These are phyloP conservation scores for Rhaphigaster nebulosa DNA, from an alignment of 2,888 invertebrate species.

Conservation along the genomic window DNA sequence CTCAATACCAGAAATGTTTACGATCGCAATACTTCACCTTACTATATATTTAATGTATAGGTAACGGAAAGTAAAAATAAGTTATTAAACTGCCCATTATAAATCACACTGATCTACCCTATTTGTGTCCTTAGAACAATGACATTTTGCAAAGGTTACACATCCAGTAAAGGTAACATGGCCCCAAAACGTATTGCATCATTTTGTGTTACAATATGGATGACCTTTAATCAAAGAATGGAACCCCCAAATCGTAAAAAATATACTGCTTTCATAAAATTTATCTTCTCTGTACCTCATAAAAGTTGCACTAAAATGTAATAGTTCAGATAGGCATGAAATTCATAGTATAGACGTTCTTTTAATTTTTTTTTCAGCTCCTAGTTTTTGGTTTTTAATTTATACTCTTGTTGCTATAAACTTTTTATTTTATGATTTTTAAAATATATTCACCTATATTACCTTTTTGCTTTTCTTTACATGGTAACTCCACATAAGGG, in stretches of 20 bases:
- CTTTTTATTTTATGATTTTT: too few relatives aligned
- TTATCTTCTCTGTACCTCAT: not conserved
- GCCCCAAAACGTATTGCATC: not conserved
- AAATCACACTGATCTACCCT: not conserved
- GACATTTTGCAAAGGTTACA: conserved; percentile 3
- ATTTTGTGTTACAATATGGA: not conserved
- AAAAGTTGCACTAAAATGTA: not conserved
- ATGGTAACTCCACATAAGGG: too few relatives aligned
- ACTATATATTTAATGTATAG: too few relatives aligned
- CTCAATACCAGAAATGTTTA: too few relatives aligned
- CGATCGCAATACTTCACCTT: too few relatives aligned
- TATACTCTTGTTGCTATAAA: too few relatives aligned
- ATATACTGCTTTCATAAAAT: not conserved
- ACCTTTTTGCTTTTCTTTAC: too few relatives aligned
- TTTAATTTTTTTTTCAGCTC: too few relatives aligned
- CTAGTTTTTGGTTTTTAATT: too few relatives aligned
- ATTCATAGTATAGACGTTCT: not conserved
- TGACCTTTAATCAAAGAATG: not conserved
- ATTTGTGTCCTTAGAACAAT: not conserved
- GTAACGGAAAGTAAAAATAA: too few relatives aligned
- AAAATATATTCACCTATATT: too few relatives aligned
- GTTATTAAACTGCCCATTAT: too few relatives aligned
- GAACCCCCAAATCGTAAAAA: not conserved
- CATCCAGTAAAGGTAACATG: not conserved
- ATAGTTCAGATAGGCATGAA: not conserved